Evolutionary conservation across 2,113 vertebrate species (phyloP), one percentile per base, ranked within the genome.

Genomic region (Semnornis frantzii): DNA sequence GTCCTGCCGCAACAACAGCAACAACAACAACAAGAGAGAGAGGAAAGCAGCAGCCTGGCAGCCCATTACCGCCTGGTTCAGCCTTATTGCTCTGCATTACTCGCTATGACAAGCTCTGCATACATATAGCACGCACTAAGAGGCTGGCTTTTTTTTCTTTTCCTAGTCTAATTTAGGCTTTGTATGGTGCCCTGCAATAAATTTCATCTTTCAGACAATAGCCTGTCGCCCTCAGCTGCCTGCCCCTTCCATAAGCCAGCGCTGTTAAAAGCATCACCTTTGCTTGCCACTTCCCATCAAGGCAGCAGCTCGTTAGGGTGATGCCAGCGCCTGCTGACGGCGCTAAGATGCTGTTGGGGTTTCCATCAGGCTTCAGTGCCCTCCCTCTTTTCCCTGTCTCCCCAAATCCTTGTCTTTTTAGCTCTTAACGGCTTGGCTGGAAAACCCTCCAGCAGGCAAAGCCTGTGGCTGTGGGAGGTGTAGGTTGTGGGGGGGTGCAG

Each of bases 141-240:
- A 31, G 17, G 0, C 5, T 31, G 7, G 28, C 17, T 71, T 69
- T 11, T n/a, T n/a, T 65, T 60, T 21, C 48, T 52, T 62, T 60
- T 82, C 79, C 52, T 90, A 94, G 92, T 86, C 94, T 93, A 92
- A 92, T 89, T 87, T 84, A 74, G 93, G 70, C 76, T 95, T 88
- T 76, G 73, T 63, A 33, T 58, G 81, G 84, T 90, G 80, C 92
- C 89, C 87, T 75, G 85, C 31, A 72, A 93, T 94, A 92, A 90
- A 94, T 94, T 87, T 64, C 39, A 80, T 73, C 72, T 73, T 69
- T 55, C 89, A 96, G 81, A 85, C 92, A 96, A 85, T 59, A 60
- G 50, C 79, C 73, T 28, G 14, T 77, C 15, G 14, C 83, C 79
- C 85, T 84, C 66, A 82, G 76, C 87, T 86, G 92, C 94, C 92